Percentiles rank a stretch among this genome's conserved stretches.
Evolutionary conservation across 1,140 invertebrate genomes (phyloP).

Genomic region (Homarus americanus): DNA sequence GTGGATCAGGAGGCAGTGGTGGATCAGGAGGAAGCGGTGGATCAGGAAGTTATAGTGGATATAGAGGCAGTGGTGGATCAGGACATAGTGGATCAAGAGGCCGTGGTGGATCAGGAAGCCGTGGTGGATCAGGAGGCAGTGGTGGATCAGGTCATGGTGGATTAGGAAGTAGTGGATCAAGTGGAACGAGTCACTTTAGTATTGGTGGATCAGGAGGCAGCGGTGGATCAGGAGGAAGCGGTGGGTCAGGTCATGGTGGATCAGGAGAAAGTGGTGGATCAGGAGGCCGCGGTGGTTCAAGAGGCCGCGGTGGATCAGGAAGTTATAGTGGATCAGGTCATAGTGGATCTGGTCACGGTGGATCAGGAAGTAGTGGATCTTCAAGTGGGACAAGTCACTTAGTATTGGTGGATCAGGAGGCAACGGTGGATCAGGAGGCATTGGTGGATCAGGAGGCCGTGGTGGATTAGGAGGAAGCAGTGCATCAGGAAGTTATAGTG

Average conservation of each 20-base stretch:
- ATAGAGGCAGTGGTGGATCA: conserved; percentile 40
- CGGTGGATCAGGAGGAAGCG: neutral
- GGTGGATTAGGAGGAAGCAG: conserved; percentile 28
- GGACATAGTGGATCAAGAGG: neutral
- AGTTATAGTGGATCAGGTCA: neutral
- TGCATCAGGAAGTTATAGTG: conserved; percentile 3
- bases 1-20: no score
- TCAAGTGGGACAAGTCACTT: no score
- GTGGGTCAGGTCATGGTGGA: neutral
- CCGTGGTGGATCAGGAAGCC: conserved; percentile 30
- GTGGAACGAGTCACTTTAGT: no score
- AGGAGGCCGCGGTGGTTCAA: neutral
- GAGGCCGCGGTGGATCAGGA: conserved; percentile 47
- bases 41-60: conserved; percentile 28
- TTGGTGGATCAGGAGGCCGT: conserved; percentile 22
- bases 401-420: conserved; percentile 9
- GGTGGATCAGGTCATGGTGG: conserved; percentile 11
- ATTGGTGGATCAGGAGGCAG: no score
- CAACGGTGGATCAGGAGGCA: neutral
- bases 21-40: conserved; percentile 23
- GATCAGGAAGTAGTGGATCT: conserved; percentile 10
- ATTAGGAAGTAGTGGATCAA: conserved; percentile 38
- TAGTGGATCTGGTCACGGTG: conserved; percentile 19
- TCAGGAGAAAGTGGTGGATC: neutral
- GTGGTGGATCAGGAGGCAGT: conserved; percentile 19